A percentile compares a stretch with the other conserved stretches of the same genome.
phyloP scores from a whole-genome alignment of 2,113 vertebrate genomes.

The Pimephales promelas region DNA sequence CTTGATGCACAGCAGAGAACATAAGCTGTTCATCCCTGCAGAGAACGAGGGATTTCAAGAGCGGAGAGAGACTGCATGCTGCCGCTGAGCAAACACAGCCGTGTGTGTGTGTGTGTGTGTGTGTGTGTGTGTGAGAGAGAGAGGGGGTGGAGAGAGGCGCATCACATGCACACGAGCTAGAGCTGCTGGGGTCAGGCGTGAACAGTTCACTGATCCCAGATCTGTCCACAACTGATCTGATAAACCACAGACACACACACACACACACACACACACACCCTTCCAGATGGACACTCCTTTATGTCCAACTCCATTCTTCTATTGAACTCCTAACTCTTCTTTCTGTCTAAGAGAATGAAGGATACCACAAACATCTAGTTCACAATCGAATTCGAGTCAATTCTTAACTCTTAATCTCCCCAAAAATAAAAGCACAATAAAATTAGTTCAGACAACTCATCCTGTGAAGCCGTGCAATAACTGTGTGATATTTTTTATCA shows the following conservation, averaged over 20 bases:
- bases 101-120: neutral
- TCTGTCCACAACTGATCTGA: constrained; percentile 32
- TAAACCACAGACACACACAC: constrained; percentile 34
- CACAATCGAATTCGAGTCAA: neutral
- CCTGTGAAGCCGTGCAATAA: neutral
- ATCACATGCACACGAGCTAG: constrained; percentile 14
- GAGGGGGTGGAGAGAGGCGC: constrained; percentile 27
- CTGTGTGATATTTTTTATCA: neutral
- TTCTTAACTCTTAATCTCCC: neutral
- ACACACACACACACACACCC: constrained; percentile 31
- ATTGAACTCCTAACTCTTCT: neutral
- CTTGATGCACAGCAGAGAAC: constrained; percentile 87
- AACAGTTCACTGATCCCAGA: constrained; percentile 30
- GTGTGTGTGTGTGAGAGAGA: neutral
- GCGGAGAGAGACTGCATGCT: constrained; percentile 73
- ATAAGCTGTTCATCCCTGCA: constrained; percentile 83
- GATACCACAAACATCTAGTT: neutral
- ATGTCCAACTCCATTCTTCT: neutral
- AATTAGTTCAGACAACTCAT: neutral
- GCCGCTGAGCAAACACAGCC: constrained; percentile 61
- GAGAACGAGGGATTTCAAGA: constrained; percentile 70
- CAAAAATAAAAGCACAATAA: neutral
- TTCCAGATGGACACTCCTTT: constrained; percentile 42
- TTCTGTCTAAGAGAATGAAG: neutral
- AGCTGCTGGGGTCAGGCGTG: constrained; percentile 34